Base-by-base conservation (phyloP, 2,888 invertebrate species). In the Holacanthella duospinosa region DNA sequence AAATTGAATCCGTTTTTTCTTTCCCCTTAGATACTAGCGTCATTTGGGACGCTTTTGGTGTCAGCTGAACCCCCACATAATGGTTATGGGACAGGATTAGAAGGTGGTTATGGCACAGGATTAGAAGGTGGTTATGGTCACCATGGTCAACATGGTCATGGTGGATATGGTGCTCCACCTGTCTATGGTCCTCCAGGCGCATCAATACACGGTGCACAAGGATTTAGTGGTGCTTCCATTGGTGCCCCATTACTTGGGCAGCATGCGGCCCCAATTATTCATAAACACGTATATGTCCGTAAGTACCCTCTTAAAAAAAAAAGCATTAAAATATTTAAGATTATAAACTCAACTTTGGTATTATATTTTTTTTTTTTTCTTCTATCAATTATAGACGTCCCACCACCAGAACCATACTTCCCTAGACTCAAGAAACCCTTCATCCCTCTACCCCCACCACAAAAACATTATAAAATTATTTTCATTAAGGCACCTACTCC, bases 331-430 rank as follows among this genome's bases (percentile, higher is more conserved):
- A 36, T 36, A n/a, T n/a, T n/a, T 16, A 36, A 36, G 36, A 16
- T 6, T 16, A 36, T 36, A 9, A n/a, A 53, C 25, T n/a, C 21
- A n/a, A 53, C 25, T n/a, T 24, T 53, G 25, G 25, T 6, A 53
- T 43, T 19, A 43, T 43, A 43, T 19, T 16, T 43, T 43, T 25
- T 55, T n/a, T 77, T 91, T 90, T 82, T 90, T 90, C 2, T 90
- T 90, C 77, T n/a, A n/a, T n/a, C n/a, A n/a, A n/a, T n/a, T n/a
- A n/a, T n/a, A n/a, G n/a, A n/a, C n/a, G 89, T 90, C 19, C 90
- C 91, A 59, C 90, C 89, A 75, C 89, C 86, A 82, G 89, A 90
- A 78, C 88, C 86, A n/a, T 79, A 78, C 2, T 85, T 85, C 75
- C 81, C 84, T 75, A 82, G 84, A 74, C 81, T 83, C 60, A 81